Percentiles rank a stretch among this genome's conserved stretches.
These are phyloP conservation scores for Drosophila formosana DNA, from an alignment of 2,888 invertebrate genomes.

Conservation along the genomic window DNA sequence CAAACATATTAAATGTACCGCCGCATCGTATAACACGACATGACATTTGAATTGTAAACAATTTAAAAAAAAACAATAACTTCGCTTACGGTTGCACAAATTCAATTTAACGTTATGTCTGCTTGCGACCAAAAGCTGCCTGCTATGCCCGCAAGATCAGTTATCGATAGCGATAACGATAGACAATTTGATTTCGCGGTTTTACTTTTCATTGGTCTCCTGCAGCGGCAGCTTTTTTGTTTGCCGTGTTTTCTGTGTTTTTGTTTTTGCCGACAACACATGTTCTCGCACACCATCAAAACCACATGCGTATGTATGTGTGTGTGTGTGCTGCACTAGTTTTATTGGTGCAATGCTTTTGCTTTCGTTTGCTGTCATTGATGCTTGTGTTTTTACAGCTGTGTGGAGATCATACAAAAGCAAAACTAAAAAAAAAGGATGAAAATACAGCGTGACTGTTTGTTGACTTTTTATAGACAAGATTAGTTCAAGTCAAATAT, in stretches of 20 bases:
- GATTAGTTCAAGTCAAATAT: not conserved
- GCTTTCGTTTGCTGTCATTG: constrained; percentile 19
- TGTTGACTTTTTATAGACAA: not conserved
- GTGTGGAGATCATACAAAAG: constrained; percentile 21
- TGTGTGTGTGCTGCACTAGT: constrained; percentile 3
- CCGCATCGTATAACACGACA: not conserved
- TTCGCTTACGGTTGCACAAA: not conserved
- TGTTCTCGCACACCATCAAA: constrained; percentile 10
- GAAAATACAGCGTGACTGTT: not conserved
- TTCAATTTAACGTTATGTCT: constrained; percentile 28
- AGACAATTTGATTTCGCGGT: constrained; percentile 7
- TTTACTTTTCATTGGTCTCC: constrained; percentile 26
- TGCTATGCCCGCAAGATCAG: constrained; percentile 19
- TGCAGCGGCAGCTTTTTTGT: constrained; percentile 15
- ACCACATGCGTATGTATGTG: not conserved
- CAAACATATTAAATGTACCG: not conserved
- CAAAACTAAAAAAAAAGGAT: constrained; percentile 20
- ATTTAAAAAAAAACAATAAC: not conserved
- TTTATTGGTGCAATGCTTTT: constrained; percentile 14
- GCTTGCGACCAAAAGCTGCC: constrained; percentile 24
- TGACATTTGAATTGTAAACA: not conserved
- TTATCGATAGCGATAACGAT: constrained; percentile 49
- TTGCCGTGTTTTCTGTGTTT: constrained; percentile 4
- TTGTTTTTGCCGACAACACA: constrained; percentile 33
- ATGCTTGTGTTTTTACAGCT: constrained; percentile 39